Base-by-base conservation (phyloP, 1,140 invertebrate genomes). In the Nymphalis io region DNA sequence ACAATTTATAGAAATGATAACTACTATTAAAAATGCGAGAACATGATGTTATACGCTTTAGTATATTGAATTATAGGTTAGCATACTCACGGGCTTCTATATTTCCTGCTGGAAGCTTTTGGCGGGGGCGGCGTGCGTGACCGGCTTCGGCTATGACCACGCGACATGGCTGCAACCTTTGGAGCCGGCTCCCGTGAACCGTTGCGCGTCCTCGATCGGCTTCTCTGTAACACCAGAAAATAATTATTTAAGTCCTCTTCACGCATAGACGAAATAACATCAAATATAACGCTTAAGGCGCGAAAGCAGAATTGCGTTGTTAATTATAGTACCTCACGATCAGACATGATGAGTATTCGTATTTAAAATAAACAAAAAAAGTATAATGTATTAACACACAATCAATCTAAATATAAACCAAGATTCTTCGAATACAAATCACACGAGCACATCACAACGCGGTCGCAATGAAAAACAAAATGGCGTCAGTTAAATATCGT, bases 291-390 rank as follows among this genome's bases (percentile, higher is more conserved):
- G 68, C 84, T 84, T 78, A 85, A 79, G 81, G 82, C 73, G 68
- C 72, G 69, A 63, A 68, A 64, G 58, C 67, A n/a, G 57, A 70
- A 75, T 72, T 66, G 70, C 53, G 57, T 61, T 71, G 76, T 75
- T 83, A 85, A 89, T 81, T 80, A 83, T 86, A 89, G 80, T 90
- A 92, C 91, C 91, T 92, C 91, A 80, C 89, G 84, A 83, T 92
- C 91, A 70, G 91, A 92, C 91, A 92, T 92, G 69, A 72, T 73
- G 80, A 72, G 53, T 73, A 20, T 20, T 74, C 71, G 51, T 55
- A 55, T 55, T 72, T 70, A 78, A 81, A 79, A 65, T 66, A 79
- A 78, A 75, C 66, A 78, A 82, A 60, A 74, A 81, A 84, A 81
- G 66, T 59, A 76, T 58, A 76, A 61, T 38, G 75, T 8, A 81